Base-by-base conservation (phyloP, 2,888 invertebrate species). In the Tolmerus cingulatus region DNA sequence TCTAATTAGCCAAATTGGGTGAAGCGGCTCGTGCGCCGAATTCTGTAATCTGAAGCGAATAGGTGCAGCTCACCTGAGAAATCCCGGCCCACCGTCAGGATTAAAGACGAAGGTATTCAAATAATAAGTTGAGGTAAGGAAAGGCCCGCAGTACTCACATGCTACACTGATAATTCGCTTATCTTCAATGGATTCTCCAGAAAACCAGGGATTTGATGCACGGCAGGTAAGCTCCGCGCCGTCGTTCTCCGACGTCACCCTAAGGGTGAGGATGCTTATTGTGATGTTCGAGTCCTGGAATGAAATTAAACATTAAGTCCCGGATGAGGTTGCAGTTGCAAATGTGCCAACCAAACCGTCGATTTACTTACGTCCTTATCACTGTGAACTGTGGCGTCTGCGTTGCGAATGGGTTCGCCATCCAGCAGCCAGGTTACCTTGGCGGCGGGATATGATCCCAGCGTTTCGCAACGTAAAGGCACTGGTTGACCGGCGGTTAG, bases 191-290 rank as follows among this genome's bases (percentile, higher is more conserved):
- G 95, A 95, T 90, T 96, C 96, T 87, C 96, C 96, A 74, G 96
- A 96, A 92, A 97, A 96, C 94, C 97, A 95, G 0, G 97, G 96
- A 94, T 98, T 98, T 92, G 97, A 96, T 87, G 97, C 97, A 88
- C 97, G 94, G 91, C 97, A 98, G 87, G 96, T 95, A 89, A 98
- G 94, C 92, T 96, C 96, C 89, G 96, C 95, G 77, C 96, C 97
- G 91, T 97, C 96, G 93, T 97, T 97, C 89, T 96, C 96, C 88
- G 96, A 94, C 88, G 95, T 94, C 78, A 97, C 95, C 88, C 95
- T 95, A 92, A 97, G 94, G 2, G 96, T 95, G 87, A 97, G 93
- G 87, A 96, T 95, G 91, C 96, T 96, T 89, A 95, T 95, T 8
- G 97, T 96, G 84, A 95, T 94, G 90, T 96, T 93, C 81, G 91